These are phyloP conservation scores for Neoitamus cyanurus DNA, from an alignment of 2,888 invertebrate genomes.

Conservation along the genomic window DNA sequence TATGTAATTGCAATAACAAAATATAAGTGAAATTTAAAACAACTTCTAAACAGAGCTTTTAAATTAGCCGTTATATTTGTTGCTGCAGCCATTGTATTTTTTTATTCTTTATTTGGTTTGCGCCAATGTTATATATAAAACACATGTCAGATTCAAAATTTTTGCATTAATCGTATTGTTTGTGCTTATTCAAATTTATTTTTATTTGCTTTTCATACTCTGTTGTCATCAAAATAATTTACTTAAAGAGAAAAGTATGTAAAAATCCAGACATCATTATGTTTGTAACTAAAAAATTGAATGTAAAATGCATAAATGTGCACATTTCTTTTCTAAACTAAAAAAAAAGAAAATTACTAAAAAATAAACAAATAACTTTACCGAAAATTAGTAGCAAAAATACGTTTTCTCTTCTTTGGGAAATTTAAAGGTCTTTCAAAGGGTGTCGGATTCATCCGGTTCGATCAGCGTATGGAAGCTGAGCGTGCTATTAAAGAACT, in stretches of 20 bases:
- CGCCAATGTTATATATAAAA: neutral
- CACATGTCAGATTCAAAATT: neutral
- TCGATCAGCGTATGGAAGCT: constrained; percentile 92
- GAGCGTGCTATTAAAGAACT: constrained; percentile 92
- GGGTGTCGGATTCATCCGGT: constrained; percentile 94
- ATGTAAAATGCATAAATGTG: neutral
- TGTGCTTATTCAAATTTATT: constrained; percentile 12
- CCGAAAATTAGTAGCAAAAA: neutral
- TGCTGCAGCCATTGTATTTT: neutral
- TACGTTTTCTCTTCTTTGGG: neutral
- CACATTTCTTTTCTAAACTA: neutral
- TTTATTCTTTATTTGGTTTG: neutral
- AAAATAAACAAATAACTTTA: neutral
- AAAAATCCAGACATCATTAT: constrained; percentile 50
- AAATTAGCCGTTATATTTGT: neutral
- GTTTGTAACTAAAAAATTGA: constrained; percentile 23
- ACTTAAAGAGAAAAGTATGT: constrained; percentile 34
- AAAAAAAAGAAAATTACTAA: neutral
- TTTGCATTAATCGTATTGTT: constrained; percentile 2
- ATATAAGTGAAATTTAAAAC: no score
- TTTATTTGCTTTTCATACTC: constrained; percentile 20
- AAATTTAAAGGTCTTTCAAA: constrained; percentile 82
- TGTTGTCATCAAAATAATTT: constrained; percentile 35
- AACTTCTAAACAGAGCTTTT: no score
- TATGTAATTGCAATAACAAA: no score